Base-by-base conservation (phyloP, 2,888 invertebrate species). In the Cancer borealis region DNA sequence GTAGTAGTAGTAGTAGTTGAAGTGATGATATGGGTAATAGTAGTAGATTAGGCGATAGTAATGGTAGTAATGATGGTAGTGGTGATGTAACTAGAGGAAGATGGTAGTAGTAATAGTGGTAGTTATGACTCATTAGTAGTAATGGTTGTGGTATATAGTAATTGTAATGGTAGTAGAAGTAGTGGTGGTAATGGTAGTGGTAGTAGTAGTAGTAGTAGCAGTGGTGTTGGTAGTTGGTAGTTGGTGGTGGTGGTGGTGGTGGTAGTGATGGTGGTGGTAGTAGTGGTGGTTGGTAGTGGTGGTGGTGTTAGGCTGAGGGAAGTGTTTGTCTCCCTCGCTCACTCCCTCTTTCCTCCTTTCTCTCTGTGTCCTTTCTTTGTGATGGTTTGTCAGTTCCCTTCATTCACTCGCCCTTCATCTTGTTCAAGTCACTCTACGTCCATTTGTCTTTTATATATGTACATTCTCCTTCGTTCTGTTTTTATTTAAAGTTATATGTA, bases 311-410 rank as follows among this genome's bases (percentile, higher is more conserved):
- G 54, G 39, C 39, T 54, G 54, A 17, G 3, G 54, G 54, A 10
- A 14, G 17, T 49, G 49, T 91, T 60, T 45, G 39, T 91, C 73
- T 91, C 73, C 45, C 84, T 84, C 84, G 17, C 84, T 84, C 84
- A n/a, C 84, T 84, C 84, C n/a, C 84, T 84, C 84, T 84, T n/a
- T 84, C n/a, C n/a, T 14, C 14, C 84, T 84, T 14, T 14, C 84
- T 84, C n/a, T 17, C 84, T 84, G 10, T 84, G 17, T 54, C 54
- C 10, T 54, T 54, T 17, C 54, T 14, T 54, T 14, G 54, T 54
- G 14, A 0, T 54, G 14, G 54, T 54, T 17, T 49, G 49, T 49
- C 49, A 49, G 49, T 49, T 49, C 12, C 49, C 49, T 49, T 49
- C 49, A 49, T 49, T 49, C 49, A 10, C 49, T 49, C 39, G 12